Base-by-base conservation (phyloP, 2,888 invertebrate genomes). In the Agrypnus murinus region DNA sequence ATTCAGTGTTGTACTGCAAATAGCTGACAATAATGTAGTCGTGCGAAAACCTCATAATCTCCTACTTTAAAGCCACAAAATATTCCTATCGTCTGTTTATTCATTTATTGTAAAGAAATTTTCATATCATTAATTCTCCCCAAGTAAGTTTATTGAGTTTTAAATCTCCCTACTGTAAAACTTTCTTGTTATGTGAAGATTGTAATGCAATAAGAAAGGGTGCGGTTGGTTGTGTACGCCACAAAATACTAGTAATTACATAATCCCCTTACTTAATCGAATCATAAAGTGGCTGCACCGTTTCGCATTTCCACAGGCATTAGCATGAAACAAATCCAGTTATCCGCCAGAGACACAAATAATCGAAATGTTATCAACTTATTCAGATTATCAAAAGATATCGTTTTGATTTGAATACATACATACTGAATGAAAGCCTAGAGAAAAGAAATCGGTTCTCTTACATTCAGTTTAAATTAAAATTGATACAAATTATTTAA, bases 351-450 rank as follows among this genome's bases (percentile, higher is more conserved):
- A 68, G 71, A 71, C 65, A 69, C 71, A 73, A 74, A 74, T 76
- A 74, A 76, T 76, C 74, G 74, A 74, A 76, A 74, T 72, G 73
- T 76, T 76, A 76, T 74, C 75, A 72, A 73, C 66, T 76, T 76
- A 76, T 73, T 74, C 74, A 72, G 73, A 76, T 76, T 74, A 70
- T 68, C 71, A 66, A 69, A 70, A 74, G 73, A 74, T 73, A 76
- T 74, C 74, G 73, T 65, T 69, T 72, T 72, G 73, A 76, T 76
- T 73, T 76, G 75, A 76, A 76, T 76, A 76, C 65, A 76, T 76
- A 65, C 75, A 76, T 76, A 73, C 68, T 40, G 46, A 74, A 73
- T 63, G 46, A 62, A 48, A 25, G 40, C 65, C 50, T 65, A 45
- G 46, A 19, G 36, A 60, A 59, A 63, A 63, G 48, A 17, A 25